Conservation (phyloP, 2,113 vertebrate genomes). For the Thermophis baileyi region DNA sequence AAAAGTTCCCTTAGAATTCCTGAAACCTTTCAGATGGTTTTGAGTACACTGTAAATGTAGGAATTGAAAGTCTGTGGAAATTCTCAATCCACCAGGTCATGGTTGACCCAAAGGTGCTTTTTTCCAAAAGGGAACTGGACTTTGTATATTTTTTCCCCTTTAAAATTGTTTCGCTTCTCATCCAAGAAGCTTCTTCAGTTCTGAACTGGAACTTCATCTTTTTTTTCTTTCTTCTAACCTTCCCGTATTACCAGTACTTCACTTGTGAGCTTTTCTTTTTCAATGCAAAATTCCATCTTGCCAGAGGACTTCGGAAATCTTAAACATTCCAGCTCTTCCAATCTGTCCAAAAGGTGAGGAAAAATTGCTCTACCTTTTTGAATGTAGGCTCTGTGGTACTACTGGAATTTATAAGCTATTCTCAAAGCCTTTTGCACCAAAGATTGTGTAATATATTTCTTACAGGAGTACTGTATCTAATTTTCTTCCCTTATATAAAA, state of each 20-base stretch:
- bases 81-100: not conserved
- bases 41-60: not conserved
- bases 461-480: too few species aligned
- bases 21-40: not conserved
- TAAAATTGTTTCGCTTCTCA: not conserved
- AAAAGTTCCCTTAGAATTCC: not conserved
- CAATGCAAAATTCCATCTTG: too few species aligned
- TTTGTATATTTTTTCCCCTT: not conserved
- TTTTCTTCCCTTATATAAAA: too few species aligned
- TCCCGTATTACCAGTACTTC: not conserved
- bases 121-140: not conserved
- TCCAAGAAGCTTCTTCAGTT: not conserved
- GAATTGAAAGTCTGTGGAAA: not conserved
- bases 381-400: too few species aligned
- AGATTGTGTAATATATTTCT: too few species aligned
- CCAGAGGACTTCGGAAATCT: too few species aligned
- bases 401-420: too few species aligned
- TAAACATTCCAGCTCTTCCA: too few species aligned
- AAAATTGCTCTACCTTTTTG: too few species aligned
- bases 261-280: not conserved
- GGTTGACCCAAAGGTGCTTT: not conserved
- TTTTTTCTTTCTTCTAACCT: not conserved
- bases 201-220: not conserved
- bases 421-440: too few species aligned
- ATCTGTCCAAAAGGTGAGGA: too few species aligned